phyloP scores from a whole-genome alignment of 1,140 invertebrate genomes.

The Listronotus bonariensis region DNA sequence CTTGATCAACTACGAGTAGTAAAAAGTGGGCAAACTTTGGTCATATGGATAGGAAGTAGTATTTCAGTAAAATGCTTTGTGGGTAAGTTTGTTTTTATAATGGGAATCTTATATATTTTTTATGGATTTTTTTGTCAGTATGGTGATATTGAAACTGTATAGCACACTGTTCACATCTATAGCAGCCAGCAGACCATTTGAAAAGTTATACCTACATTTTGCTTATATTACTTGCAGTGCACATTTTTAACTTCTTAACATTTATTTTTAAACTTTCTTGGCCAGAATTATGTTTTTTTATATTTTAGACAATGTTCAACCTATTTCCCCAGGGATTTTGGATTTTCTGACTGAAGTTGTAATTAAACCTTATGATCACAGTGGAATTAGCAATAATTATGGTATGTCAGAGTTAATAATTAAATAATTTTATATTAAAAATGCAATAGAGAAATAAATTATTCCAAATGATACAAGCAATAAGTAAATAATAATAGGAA shows the following conservation, averaged over 20 bases:
- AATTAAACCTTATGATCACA: conserved; percentile 37
- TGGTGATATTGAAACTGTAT: too few relatives aligned
- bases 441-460: not conserved
- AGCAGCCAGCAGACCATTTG: too few relatives aligned
- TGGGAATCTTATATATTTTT: too few relatives aligned
- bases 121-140: too few relatives aligned
- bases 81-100: conserved; percentile 54
- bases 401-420: too few relatives aligned
- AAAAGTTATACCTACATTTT: too few relatives aligned
- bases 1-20: conserved; percentile 62
- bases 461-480: not conserved
- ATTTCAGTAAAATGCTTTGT: conserved; percentile 58
- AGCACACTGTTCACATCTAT: too few relatives aligned
- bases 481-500: too few relatives aligned
- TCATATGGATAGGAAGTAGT: conserved; percentile 63
- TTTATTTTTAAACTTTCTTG: too few relatives aligned
- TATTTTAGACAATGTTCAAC: conserved; percentile 49
- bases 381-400: not conserved
- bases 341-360: conserved; percentile 52
- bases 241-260: too few relatives aligned
- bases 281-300: not conserved
- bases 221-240: too few relatives aligned
- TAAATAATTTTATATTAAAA: too few relatives aligned
- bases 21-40: conserved; percentile 59
- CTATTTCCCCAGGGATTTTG: conserved; percentile 45